Evolutionary conservation across 2,797 vertebrate genomes (phyloP).

Genomic region (Microhierax caerulescens): DNA sequence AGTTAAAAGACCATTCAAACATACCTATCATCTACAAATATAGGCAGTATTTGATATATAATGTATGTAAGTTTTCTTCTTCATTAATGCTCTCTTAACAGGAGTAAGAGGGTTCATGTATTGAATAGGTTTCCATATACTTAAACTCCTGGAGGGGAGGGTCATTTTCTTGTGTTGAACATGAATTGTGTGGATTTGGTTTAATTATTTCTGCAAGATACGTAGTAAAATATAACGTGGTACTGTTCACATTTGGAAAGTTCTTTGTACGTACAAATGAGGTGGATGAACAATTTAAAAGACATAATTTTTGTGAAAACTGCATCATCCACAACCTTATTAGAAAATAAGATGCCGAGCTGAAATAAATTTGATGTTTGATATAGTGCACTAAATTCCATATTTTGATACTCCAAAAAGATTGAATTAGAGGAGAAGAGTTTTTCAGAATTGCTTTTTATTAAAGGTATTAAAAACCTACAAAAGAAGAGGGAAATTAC

Average conservation of each 20-base stretch:
- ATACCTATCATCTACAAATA: neutral
- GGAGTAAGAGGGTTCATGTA: neutral
- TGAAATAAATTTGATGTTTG: neutral
- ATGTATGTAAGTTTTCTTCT: neutral
- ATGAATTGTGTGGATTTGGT: neutral
- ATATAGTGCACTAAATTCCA: neutral
- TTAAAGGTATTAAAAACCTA: neutral
- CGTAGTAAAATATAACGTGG: neutral
- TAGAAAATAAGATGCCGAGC: neutral
- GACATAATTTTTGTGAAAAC: neutral
- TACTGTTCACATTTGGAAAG: neutral
- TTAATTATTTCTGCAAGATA: neutral
- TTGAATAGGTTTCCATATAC: neutral
- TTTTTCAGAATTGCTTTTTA: neutral
- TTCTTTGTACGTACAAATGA: neutral
- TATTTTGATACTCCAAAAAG: neutral
- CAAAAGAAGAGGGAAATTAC: neutral
- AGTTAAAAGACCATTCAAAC: neutral
- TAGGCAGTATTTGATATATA: neutral
- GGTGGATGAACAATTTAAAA: neutral
- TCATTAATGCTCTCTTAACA: neutral
- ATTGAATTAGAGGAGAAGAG: neutral
- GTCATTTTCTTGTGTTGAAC: neutral
- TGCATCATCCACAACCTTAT: neutral
- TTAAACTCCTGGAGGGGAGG: neutral